A percentile compares a stretch with the other conserved stretches of the same genome.
Conservation (phyloP, 1,140 invertebrate species). For the Drosophila lacertosa region DNA sequence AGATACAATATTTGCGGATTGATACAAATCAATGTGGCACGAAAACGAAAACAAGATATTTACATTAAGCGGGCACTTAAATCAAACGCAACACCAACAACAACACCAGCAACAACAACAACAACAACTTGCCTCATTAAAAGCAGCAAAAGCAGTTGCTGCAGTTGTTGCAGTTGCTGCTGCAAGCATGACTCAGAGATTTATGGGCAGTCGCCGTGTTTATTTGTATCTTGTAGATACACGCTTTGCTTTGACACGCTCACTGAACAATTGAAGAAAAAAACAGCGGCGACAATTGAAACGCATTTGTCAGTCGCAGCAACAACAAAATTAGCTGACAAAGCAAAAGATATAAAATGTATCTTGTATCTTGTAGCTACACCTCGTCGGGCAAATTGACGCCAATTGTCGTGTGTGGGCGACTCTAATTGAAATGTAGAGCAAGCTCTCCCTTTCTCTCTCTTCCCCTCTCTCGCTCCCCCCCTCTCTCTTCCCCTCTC, state of each 20-base stretch:
- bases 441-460: slow-evolving; percentile 14
- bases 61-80: slow-evolving; percentile 77
- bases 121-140: slow-evolving; percentile 52
- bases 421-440: slow-evolving; percentile 71
- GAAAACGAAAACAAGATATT: slow-evolving; percentile 63
- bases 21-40: slow-evolving; percentile 73
- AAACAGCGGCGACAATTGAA: slow-evolving; percentile 58
- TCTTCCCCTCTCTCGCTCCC: too few relatives aligned
- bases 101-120: slow-evolving; percentile 16
- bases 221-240: slow-evolving; percentile 17
- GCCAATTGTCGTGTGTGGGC: slow-evolving; percentile 52
- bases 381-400: slow-evolving; percentile 59
- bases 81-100: slow-evolving; percentile 35
- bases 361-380: slow-evolving; percentile 59
- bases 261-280: slow-evolving; percentile 68
- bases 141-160: slow-evolving; percentile 27
- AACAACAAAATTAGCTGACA: slow-evolving; percentile 32
- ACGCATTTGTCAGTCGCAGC: slow-evolving; percentile 64
- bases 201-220: slow-evolving; percentile 34
- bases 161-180: neutral
- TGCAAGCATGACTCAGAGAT: slow-evolving; percentile 54
- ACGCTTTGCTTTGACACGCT: slow-evolving; percentile 39
- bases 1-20: slow-evolving; percentile 58
- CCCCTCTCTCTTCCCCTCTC: neutral
- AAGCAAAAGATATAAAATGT: slow-evolving; percentile 45